phyloP scores from a whole-genome alignment of 2,888 invertebrate genomes.

The Lasioglossum lativentre region DNA sequence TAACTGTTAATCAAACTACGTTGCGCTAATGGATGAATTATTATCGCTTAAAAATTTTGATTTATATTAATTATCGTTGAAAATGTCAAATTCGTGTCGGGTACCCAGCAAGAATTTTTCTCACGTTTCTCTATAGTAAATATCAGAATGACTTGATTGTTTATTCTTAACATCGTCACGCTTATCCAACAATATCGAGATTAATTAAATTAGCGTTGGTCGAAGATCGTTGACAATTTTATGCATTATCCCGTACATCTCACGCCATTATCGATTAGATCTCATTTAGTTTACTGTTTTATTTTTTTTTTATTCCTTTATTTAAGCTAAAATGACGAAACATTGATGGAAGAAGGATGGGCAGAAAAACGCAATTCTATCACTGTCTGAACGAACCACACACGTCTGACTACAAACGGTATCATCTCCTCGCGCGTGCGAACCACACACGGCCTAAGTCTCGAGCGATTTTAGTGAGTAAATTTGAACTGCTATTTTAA shows the following conservation, averaged over 20 bases:
- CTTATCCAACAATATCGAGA: slow-evolving; percentile 62
- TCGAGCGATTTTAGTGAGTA: slow-evolving; percentile 65
- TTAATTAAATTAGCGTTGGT: slow-evolving; percentile 71
- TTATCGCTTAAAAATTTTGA: slow-evolving; percentile 25
- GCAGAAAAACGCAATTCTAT: slow-evolving; percentile 66
- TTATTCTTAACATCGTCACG: slow-evolving; percentile 52
- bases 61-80: slow-evolving; percentile 7
- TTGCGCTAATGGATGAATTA: slow-evolving; percentile 27
- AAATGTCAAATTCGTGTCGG: slow-evolving; percentile 34
- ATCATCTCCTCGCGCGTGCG: slow-evolving; percentile 36
- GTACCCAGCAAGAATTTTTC: slow-evolving; percentile 45
- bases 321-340: slow-evolving; percentile 74
- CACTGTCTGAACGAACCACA: slow-evolving; percentile 72
- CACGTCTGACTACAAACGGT: slow-evolving; percentile 61
- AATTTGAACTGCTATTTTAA: slow-evolving; percentile 41
- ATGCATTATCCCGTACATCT: slow-evolving; percentile 58
- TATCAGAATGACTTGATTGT: slow-evolving; percentile 38
- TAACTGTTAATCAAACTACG: slow-evolving; percentile 34
- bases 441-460: slow-evolving; percentile 57
- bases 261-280: slow-evolving; percentile 63
- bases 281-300: slow-evolving; percentile 9
- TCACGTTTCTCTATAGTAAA: slow-evolving; percentile 21
- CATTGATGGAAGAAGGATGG: slow-evolving; percentile 69
- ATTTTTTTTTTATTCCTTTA: slow-evolving; percentile 44
- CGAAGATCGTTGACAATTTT: slow-evolving; percentile 72